Conservation (phyloP, 1,140 invertebrate species). For the Zaprionus gabonicus region DNA sequence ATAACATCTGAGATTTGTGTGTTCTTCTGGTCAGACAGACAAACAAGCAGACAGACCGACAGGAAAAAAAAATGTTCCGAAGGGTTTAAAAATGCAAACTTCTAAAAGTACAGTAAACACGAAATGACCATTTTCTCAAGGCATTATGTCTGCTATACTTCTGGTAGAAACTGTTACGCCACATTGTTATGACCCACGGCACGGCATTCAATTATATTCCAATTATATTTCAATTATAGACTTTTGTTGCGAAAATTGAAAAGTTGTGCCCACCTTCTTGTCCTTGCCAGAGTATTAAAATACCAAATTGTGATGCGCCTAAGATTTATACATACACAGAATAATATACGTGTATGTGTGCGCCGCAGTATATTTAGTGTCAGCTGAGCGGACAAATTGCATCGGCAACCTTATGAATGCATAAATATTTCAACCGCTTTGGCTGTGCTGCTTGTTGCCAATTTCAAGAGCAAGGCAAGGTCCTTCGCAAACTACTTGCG, state of each 20-base stretch:
- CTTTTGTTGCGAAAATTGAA: conserved; percentile 41
- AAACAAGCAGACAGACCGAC: no score
- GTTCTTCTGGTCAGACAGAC: no score
- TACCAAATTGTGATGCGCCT: conserved; percentile 43
- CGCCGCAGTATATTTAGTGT: conserved; percentile 65
- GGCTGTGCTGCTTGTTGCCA: conserved; percentile 63
- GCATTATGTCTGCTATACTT: not conserved
- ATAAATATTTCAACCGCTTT: conserved; percentile 74
- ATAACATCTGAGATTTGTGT: no score
- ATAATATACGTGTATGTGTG: not conserved
- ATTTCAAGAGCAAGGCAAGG: conserved; percentile 79
- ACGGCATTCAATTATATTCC: conserved; percentile 63
- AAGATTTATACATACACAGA: conserved; percentile 11
- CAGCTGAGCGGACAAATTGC: conserved; percentile 74
- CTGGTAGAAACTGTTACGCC: not conserved
- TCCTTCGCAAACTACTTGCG: conserved; percentile 63
- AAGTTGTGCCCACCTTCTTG: conserved; percentile 31
- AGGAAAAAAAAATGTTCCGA: no score
- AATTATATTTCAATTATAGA: conserved; percentile 78
- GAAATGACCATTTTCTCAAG: no score
- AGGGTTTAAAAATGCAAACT: no score
- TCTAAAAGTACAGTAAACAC: no score
- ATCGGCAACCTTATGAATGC: conserved; percentile 73
- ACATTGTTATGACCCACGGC: conserved; percentile 15
- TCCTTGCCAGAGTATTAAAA: conserved; percentile 70